These are phyloP conservation scores for Drosophila sordidula DNA, from an alignment of 2,888 invertebrate species.

Conservation along the genomic window DNA sequence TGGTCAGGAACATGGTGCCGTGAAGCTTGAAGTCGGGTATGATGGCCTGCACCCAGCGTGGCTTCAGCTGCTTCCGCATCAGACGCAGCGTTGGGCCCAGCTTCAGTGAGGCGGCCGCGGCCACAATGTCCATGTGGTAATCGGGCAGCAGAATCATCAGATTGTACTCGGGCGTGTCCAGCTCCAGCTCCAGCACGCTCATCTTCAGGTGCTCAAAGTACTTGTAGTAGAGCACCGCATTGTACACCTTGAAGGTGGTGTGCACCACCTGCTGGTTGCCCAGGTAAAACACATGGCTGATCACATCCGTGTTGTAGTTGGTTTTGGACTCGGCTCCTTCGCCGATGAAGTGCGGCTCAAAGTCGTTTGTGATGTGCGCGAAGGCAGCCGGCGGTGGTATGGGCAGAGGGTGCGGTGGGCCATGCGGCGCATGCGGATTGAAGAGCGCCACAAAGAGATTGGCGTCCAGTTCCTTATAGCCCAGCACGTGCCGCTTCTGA, in stretches of 20 bases:
- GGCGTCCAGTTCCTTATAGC: conserved; percentile 77
- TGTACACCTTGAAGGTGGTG: conserved; percentile 90
- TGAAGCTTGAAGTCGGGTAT: conserved; percentile 93
- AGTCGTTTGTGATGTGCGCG: conserved; percentile 68
- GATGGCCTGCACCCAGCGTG: conserved; percentile 90
- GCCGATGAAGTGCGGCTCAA: conserved; percentile 69
- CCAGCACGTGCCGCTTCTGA: conserved; percentile 73
- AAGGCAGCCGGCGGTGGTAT: conserved; percentile 55
- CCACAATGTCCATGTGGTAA: conserved; percentile 88
- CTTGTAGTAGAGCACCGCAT: conserved; percentile 91
- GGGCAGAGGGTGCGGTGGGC: conserved; percentile 47
- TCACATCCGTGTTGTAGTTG: conserved; percentile 81
- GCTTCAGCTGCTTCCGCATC: conserved; percentile 89
- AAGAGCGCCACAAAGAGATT: conserved; percentile 79
- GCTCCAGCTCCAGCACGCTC: conserved; percentile 90
- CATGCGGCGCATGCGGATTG: conserved; percentile 63
- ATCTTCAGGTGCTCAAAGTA: conserved; percentile 90
- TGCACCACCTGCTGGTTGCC: conserved; percentile 86
- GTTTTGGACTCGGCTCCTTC: conserved; percentile 63
- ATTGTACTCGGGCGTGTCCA: conserved; percentile 92
- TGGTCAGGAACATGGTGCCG: conserved; percentile 92
- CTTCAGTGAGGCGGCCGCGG: conserved; percentile 88
- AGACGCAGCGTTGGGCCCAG: conserved; percentile 88
- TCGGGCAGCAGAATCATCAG: conserved; percentile 90
- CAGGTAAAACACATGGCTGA: conserved; percentile 84